Percentiles rank a stretch among this genome's conserved stretches.
Conservation (phyloP, 2,888 invertebrate genomes). For the Eupithecia dodoneata region DNA sequence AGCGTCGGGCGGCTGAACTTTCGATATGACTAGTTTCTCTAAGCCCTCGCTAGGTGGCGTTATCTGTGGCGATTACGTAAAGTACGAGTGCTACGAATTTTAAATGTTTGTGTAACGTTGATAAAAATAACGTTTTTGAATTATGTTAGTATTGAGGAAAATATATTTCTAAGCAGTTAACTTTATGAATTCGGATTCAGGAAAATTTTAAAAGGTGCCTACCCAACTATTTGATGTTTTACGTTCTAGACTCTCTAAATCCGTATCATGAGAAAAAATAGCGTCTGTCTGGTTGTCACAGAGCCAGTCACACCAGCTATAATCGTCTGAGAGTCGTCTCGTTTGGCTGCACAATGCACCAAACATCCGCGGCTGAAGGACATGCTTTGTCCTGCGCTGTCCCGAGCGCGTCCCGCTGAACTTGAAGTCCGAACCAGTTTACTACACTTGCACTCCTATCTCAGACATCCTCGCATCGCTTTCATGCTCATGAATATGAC, state of each 20-base stretch:
- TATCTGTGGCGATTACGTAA: constrained; percentile 26
- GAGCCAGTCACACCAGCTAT: constrained; percentile 36
- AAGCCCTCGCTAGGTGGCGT: constrained; percentile 63
- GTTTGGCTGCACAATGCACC: constrained; percentile 60
- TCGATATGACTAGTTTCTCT: constrained; percentile 46
- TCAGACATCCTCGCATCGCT: constrained; percentile 56
- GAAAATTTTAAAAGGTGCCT: neutral
- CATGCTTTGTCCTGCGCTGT: constrained; percentile 61
- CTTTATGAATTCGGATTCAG: neutral
- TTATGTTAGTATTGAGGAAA: neutral
- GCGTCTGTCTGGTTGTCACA: constrained; percentile 7
- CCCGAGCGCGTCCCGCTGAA: constrained; percentile 49
- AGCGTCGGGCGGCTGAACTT: constrained; percentile 73
- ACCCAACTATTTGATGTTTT: neutral
- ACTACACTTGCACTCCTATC: constrained; percentile 71
- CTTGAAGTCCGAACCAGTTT: constrained; percentile 65
- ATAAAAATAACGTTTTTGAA: neutral
- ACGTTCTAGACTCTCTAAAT: neutral
- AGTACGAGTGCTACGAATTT: neutral
- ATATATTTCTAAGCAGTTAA: neutral
- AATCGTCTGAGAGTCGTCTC: constrained; percentile 53
- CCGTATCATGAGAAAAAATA: constrained; percentile 1
- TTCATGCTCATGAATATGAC: constrained; percentile 56
- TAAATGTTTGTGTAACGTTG: neutral
- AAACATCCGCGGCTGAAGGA: constrained; percentile 66